Evolutionary conservation across 2,113 vertebrate species (phyloP).

Genomic region (Salvelinus alpinus): DNA sequence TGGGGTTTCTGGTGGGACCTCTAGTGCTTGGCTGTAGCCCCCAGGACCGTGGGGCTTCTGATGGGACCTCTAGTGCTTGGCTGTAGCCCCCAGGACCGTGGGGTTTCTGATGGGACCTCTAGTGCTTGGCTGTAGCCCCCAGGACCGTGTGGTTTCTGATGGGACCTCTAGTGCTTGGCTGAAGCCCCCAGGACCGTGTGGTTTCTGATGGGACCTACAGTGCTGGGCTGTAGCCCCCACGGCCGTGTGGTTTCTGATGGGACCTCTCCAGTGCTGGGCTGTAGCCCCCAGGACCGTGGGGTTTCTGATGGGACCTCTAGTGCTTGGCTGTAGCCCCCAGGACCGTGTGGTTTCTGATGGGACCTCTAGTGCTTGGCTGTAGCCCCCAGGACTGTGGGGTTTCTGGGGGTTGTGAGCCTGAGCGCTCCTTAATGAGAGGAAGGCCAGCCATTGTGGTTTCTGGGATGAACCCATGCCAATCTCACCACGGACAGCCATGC

Average conservation of each 20-base stretch:
- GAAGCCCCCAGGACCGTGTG: constrained; percentile 2
- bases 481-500: constrained; percentile 71
- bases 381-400: neutral
- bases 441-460: constrained; percentile 75
- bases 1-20: constrained; percentile 36
- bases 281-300: no score
- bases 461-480: constrained; percentile 71
- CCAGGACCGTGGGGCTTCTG: constrained; percentile 32
- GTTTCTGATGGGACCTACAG: constrained; percentile 21
- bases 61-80: constrained; percentile 6
- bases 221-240: constrained; percentile 23
- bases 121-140: constrained; percentile 28
- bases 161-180: constrained; percentile 21
- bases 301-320: neutral
- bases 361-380: constrained; percentile 17
- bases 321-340: constrained; percentile 23
- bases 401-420: constrained; percentile 56
- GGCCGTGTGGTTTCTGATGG: neutral
- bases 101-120: constrained; percentile 36
- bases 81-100: constrained; percentile 12
- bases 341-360: constrained; percentile 35
- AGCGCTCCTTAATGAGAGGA: constrained; percentile 72
- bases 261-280: constrained; percentile 3
- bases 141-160: constrained; percentile 31
- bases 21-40: constrained; percentile 25